Conservation (phyloP, 1,140 invertebrate genomes). For the Tribolium castaneum region DNA sequence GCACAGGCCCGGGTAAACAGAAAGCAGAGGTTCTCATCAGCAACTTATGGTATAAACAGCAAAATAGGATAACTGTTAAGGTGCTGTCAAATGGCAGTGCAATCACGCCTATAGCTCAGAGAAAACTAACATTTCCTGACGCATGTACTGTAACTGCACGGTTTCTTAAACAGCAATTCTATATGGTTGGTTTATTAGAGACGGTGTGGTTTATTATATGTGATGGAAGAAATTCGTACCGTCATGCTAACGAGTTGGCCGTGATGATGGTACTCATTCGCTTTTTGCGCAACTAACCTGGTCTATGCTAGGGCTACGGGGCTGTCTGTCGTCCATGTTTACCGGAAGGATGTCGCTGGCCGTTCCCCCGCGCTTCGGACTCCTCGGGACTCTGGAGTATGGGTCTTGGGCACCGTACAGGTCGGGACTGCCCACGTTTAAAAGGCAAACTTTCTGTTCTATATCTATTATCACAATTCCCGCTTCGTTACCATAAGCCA, state of each 20-base stretch:
- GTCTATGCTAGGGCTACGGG: slow-evolving; percentile 89
- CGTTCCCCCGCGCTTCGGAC: slow-evolving; percentile 73
- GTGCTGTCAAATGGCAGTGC: slow-evolving; percentile 40
- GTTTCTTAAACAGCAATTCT: slow-evolving; percentile 33
- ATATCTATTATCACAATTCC: slow-evolving; percentile 95
- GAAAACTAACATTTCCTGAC: slow-evolving; percentile 34
- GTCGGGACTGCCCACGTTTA: slow-evolving; percentile 86
- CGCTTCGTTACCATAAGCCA: slow-evolving; percentile 96
- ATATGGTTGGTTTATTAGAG: slow-evolving; percentile 41
- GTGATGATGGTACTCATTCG: background rate
- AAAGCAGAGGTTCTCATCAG: slow-evolving; percentile 56
- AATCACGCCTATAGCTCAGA: slow-evolving; percentile 17
- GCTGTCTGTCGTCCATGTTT: slow-evolving; percentile 73
- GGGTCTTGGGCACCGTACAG: slow-evolving; percentile 91
- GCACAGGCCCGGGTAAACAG: slow-evolving; percentile 52
- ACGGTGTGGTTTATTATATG: background rate
- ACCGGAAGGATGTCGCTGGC: slow-evolving; percentile 56
- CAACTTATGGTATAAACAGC: slow-evolving; percentile 51
- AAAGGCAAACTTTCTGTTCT: slow-evolving; percentile 88
- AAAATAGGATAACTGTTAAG: slow-evolving; percentile 56
- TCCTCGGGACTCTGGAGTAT: slow-evolving; percentile 85
- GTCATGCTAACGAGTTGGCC: slow-evolving; percentile 28
- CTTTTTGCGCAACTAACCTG: slow-evolving; percentile 74
- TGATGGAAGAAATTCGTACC: slow-evolving; percentile 25
- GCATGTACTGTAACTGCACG: slow-evolving; percentile 34